Evolutionary conservation across 2,113 vertebrate genomes (phyloP).

Genomic region (Brachionichthys hirsutus): DNA sequence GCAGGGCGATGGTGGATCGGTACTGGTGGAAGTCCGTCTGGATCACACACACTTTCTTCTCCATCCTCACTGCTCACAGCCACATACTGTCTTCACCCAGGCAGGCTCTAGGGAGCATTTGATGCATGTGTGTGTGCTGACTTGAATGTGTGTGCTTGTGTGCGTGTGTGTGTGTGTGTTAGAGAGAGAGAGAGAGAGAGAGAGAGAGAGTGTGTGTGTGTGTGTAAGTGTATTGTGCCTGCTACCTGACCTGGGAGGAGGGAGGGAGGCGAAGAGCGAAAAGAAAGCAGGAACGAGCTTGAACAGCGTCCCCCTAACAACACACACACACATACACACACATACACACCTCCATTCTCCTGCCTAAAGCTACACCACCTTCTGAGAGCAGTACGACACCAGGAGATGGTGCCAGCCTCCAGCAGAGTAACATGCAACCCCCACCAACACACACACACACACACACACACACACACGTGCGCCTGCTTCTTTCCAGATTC

Average conservation of each 20-base stretch:
- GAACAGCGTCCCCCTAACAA: constrained; percentile 44
- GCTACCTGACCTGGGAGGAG: constrained; percentile 74
- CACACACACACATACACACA: constrained; percentile 20
- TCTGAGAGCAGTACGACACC: constrained; percentile 40
- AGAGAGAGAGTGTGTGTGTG: constrained; percentile 14
- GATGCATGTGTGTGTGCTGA: constrained; percentile 43
- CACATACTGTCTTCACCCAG: constrained; percentile 70
- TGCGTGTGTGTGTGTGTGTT: constrained; percentile 1
- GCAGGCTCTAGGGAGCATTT: constrained; percentile 53
- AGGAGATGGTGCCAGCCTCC: constrained; percentile 22
- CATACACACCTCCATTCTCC: constrained; percentile 23
- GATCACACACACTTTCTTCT: constrained; percentile 83
- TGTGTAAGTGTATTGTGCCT: constrained; percentile 51
- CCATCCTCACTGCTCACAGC: constrained; percentile 72
- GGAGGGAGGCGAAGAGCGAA: constrained; percentile 59
- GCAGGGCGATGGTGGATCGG: constrained; percentile 66
- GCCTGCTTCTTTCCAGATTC: too few relatives aligned
- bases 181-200: background rate
- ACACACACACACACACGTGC: too few relatives aligned
- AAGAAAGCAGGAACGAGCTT: constrained; percentile 70
- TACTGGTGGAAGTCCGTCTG: constrained; percentile 84
- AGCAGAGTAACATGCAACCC: constrained; percentile 8
- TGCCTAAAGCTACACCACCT: constrained; percentile 33
- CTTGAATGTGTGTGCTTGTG: constrained; percentile 38
- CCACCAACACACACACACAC: constrained; percentile 1